Evolutionary conservation across 2,888 invertebrate species (phyloP).

Genomic region (Disparrhopalites patrizii): DNA sequence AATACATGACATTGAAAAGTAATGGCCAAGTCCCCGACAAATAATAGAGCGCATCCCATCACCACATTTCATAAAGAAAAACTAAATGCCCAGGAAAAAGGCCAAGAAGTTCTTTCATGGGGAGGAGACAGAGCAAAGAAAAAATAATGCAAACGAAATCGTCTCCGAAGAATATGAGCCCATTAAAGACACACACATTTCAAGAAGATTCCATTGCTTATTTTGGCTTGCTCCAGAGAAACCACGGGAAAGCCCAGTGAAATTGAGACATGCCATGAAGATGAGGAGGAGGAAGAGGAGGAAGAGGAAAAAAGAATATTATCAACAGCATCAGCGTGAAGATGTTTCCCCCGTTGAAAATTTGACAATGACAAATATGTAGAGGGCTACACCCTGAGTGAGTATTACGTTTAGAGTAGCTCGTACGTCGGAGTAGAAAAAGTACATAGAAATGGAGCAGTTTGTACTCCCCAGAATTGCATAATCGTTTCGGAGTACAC

Average conservation of each 20-base stretch:
- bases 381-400: constrained; percentile 19
- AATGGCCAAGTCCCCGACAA: no score
- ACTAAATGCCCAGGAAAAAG: no score
- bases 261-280: constrained; percentile 16
- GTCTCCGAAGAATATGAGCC: not conserved
- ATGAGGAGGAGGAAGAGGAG: no score
- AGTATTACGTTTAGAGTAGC: not conserved
- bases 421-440: no score
- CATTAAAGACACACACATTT: not conserved
- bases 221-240: constrained; percentile 2
- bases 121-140: not conserved
- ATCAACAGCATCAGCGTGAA: constrained; percentile 31
- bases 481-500: not conserved
- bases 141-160: not conserved
- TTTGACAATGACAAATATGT: constrained; percentile 29
- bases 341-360: constrained; percentile 27
- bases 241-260: constrained; percentile 9
- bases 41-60: no score
- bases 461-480: not conserved
- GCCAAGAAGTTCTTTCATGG: no score
- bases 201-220: not conserved
- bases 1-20: constrained; percentile 19
- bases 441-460: no score
- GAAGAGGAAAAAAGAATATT: no score
- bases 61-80: no score